Evolutionary conservation across 2,888 invertebrate genomes (phyloP).

Genomic region (Syritta pipiens): DNA sequence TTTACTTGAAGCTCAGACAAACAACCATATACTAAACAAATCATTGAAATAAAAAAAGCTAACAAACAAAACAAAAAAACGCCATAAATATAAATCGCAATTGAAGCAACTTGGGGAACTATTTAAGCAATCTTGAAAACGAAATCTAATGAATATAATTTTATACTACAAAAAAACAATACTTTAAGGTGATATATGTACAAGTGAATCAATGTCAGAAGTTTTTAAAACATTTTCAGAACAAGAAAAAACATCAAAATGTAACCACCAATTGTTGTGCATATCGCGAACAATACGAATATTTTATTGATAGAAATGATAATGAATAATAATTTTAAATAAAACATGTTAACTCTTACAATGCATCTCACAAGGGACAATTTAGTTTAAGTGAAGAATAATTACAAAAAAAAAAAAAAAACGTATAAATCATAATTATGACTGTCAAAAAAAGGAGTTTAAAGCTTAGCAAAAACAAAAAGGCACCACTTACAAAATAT

Average conservation of each 20-base stretch:
- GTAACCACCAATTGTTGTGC: constrained; percentile 67
- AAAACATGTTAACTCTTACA: constrained; percentile 30
- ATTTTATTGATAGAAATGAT: constrained; percentile 37
- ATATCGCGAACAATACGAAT: constrained; percentile 65
- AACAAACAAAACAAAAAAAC: constrained; percentile 2
- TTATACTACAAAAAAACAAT: constrained; percentile 26
- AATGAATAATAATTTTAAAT: constrained; percentile 18
- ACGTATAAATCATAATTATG: neutral
- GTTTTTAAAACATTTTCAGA: constrained; percentile 16
- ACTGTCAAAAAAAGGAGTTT: constrained; percentile 16
- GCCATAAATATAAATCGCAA: constrained; percentile 17
- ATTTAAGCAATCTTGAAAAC: constrained; percentile 49
- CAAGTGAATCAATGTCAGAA: constrained; percentile 16
- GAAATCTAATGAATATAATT: constrained; percentile 26
- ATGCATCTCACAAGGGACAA: constrained; percentile 64
- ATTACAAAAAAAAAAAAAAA: constrained; percentile 19
- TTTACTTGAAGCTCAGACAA: too few relatives aligned
- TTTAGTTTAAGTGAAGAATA: constrained; percentile 47
- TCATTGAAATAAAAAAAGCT: neutral
- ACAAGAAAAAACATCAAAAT: constrained; percentile 30
- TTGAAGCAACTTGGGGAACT: constrained; percentile 14
- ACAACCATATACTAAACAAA: neutral
- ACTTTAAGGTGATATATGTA: constrained; percentile 53
- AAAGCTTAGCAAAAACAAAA: constrained; percentile 14
- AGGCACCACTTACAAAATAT: constrained; percentile 66